Conservation (phyloP, 2,113 vertebrate species). For the Seriola aureovittata region DNA sequence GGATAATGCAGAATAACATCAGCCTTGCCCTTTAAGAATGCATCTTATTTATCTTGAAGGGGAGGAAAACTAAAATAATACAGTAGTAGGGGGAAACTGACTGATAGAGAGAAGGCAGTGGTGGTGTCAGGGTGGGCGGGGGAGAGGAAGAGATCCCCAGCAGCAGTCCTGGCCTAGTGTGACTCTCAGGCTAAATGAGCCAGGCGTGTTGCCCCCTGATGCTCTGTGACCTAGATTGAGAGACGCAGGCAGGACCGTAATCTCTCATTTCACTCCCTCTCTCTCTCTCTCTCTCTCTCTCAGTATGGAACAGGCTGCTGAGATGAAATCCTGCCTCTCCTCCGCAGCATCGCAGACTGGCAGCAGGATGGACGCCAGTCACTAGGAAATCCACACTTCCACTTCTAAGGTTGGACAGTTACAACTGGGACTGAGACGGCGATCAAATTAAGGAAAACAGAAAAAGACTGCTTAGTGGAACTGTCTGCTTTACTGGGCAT, state of each 20-base stretch:
- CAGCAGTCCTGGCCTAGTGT: conserved; percentile 71
- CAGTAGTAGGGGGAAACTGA: not conserved
- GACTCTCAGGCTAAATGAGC: conserved; percentile 81
- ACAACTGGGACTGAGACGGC: not conserved
- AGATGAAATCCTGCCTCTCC: conserved; percentile 51
- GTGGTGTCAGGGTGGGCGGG: conserved; percentile 27
- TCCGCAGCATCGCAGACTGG: conserved; percentile 33
- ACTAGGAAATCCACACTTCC: conserved; percentile 18
- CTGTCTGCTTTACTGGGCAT: conserved; percentile 8
- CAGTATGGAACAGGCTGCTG: conserved; percentile 43
- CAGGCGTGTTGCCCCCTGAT: conserved; percentile 80
- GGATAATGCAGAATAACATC: not conserved
- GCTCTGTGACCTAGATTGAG: conserved; percentile 86
- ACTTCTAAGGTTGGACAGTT: not conserved
- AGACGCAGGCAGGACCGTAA: conserved; percentile 73
- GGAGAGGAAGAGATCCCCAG: conserved; percentile 60
- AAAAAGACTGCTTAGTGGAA: not conserved
- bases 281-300: conserved; percentile 35
- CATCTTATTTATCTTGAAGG: conserved; percentile 3
- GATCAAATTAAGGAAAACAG: not conserved
- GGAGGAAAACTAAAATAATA: conserved; percentile 15
- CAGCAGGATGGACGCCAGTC: conserved; percentile 17
- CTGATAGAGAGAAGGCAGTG: conserved; percentile 29
- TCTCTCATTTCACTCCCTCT: conserved; percentile 70
- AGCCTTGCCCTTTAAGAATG: not conserved